A percentile compares a stretch with the other conserved stretches of the same genome.
phyloP scores from a whole-genome alignment of 2,888 invertebrate genomes.

The Acanthosepion lycidas region DNA sequence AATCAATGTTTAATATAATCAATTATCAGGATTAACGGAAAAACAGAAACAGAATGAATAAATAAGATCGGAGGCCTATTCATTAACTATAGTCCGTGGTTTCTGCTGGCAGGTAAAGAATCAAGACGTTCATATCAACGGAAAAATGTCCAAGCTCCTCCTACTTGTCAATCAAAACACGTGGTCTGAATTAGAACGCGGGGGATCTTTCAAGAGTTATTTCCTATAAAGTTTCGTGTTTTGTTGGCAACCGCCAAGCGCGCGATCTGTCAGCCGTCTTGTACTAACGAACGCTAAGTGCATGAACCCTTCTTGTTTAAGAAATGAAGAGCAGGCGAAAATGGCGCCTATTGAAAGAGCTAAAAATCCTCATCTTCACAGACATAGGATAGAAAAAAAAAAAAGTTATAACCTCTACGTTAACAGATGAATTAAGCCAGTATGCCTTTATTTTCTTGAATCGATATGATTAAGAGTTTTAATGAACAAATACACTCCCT shows the following conservation, averaged over 20 bases:
- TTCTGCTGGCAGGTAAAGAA: background rate
- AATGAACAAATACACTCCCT: background rate
- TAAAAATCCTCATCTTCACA: background rate
- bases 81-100: background rate
- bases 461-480: background rate
- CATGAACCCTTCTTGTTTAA: background rate
- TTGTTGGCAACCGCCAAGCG: background rate
- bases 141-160: background rate
- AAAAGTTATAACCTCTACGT: background rate
- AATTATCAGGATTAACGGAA: background rate
- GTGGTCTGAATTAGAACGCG: background rate
- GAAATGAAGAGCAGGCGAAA: background rate
- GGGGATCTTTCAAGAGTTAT: background rate
- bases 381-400: background rate
- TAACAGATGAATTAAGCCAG: background rate
- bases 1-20: background rate
- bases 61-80: background rate
- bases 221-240: background rate
- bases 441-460: background rate
- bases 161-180: background rate
- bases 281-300: background rate
- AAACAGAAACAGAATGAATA: background rate
- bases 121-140: background rate
- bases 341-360: background rate
- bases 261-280: background rate